Base-by-base conservation (phyloP, 2,797 vertebrate species). In the Toxotes lorentzi region DNA sequence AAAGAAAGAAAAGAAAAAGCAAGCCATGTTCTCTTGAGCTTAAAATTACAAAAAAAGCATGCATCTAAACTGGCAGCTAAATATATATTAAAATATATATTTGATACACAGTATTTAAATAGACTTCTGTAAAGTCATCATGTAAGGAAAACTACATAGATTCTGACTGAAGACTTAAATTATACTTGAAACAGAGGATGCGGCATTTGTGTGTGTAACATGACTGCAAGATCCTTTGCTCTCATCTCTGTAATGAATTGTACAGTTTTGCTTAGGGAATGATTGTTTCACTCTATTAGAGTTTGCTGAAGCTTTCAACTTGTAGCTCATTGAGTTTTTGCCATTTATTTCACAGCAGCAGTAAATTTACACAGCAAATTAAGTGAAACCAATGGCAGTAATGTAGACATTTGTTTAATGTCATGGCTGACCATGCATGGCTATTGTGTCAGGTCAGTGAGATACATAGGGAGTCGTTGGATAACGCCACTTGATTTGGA, bases 301-400 rank as follows among this genome's bases (percentile, higher is more conserved):
- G 34, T 64, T 70, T 58, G 34, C 34, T 59, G 64, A 51, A 34
- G 70, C 61, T 68, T 80, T 80, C 4, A 61, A 48, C 59, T 32
- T 54, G 43, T 62, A 65, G 19, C 41, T 76, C 34, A 23, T 48
- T 64, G 67, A 70, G 57, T 87, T 40, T 85, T 70, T 47, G 19
- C 43, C 62, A 73, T 10, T 59, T 24, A 50, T 67, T 83, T 64
- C 40, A 70, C 50, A 47, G 65, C 50, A 53, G 65, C 61, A 35
- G 58, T 58, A 40, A 43, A 82, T 87, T 75, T 81, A 68, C 48
- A 43, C 34, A 40, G 65, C n/a, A 77, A 83, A 86, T 86, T 43
- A 72, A 76, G 59, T 78, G 79, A 86, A 76, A 81, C 73, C 63
- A 68, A 63, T 30, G 59, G 38, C 54, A 70, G 62, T 64, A 82